Conservation (phyloP, 2,888 invertebrate species). For the Microplitis manilae region DNA sequence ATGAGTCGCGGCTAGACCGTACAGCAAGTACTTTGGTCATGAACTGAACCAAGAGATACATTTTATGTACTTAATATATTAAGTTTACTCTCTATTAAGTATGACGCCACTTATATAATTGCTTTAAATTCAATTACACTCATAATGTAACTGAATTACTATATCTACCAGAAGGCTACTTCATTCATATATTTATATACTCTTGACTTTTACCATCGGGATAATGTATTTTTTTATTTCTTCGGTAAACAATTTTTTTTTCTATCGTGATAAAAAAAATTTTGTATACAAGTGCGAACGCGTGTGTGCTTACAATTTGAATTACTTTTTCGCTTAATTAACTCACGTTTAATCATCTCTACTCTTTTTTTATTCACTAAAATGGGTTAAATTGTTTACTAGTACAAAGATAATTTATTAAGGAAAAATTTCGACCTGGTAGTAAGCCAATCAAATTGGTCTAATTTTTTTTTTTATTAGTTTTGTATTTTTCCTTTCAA, state of each 20-base stretch:
- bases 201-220: not conserved
- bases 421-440: no score
- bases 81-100: slow-evolving; percentile 43
- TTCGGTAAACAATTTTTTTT: not conserved
- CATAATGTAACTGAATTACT: slow-evolving; percentile 48
- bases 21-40: not conserved
- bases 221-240: not conserved
- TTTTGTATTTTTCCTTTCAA: no score
- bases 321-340: no score
- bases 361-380: no score
- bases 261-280: not conserved
- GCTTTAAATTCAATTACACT: slow-evolving; percentile 61
- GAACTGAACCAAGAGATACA: not conserved
- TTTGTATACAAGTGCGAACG: no score
- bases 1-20: not conserved
- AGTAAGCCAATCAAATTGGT: no score
- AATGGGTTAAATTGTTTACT: no score
- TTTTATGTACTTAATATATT: slow-evolving; percentile 10
- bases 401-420: no score
- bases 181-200: not conserved
- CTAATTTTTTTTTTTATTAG: no score
- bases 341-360: no score
- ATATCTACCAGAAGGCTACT: not conserved
- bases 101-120: slow-evolving; percentile 64
- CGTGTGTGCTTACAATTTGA: no score